Evolutionary conservation across 2,113 vertebrate species (phyloP).

Genomic region (Sylvia atricapilla): DNA sequence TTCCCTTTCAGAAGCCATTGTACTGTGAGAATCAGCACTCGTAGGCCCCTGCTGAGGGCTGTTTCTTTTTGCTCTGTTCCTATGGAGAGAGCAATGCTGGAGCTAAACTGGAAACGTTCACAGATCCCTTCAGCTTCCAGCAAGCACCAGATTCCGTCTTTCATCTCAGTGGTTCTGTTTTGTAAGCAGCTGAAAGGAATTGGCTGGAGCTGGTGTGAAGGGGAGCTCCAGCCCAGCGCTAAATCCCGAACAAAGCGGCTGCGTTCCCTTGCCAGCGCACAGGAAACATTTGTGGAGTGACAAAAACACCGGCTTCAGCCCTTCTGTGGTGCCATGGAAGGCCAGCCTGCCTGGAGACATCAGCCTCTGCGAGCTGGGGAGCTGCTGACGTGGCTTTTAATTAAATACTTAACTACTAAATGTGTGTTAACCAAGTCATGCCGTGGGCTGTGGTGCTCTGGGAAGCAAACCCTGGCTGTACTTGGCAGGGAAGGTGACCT

Average conservation of each 20-base stretch:
- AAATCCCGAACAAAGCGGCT: not conserved
- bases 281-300: not conserved
- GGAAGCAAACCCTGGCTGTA: not conserved
- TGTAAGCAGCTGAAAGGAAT: not conserved
- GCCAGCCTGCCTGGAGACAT: not conserved
- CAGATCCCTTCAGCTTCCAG: not conserved
- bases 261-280: not conserved
- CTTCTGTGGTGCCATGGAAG: not conserved
- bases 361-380: not conserved
- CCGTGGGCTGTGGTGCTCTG: accelerated
- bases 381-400: not conserved
- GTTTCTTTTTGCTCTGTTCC: slow-evolving; percentile 8
- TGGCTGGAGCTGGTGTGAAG: not conserved
- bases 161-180: not conserved
- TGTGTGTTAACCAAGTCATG: not conserved
- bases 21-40: not conserved
- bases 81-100: slow-evolving; percentile 1
- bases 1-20: not conserved
- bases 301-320: not conserved
- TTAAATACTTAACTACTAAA: not conserved
- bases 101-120: not conserved
- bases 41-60: not conserved
- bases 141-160: not conserved
- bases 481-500: not conserved
- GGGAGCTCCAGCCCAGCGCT: not conserved